A percentile compares a stretch with the other conserved stretches of the same genome.
These are phyloP conservation scores for Brassicogethes aeneus DNA, from an alignment of 2,888 invertebrate species.

Conservation along the genomic window DNA sequence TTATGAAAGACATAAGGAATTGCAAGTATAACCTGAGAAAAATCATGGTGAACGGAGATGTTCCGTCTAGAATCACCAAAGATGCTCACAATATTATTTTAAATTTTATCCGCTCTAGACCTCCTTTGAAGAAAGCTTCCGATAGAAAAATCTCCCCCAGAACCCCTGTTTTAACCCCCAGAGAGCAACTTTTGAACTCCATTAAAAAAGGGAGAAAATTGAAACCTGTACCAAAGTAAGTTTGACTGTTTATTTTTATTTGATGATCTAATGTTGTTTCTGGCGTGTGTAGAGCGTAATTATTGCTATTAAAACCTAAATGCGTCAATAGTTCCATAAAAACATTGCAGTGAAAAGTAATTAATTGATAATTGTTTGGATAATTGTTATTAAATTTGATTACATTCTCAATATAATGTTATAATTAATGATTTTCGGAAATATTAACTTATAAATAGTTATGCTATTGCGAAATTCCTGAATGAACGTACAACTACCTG, in stretches of 20 bases:
- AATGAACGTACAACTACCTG: too few relatives aligned
- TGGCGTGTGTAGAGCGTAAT: too few relatives aligned
- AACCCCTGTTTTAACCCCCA: slow-evolving; percentile 62
- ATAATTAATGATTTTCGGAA: too few relatives aligned
- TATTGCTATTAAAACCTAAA: too few relatives aligned
- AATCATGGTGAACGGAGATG: slow-evolving; percentile 72
- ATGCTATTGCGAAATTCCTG: too few relatives aligned
- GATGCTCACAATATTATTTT: slow-evolving; percentile 93
- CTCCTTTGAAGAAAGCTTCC: slow-evolving; percentile 84
- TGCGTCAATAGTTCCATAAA: too few relatives aligned
- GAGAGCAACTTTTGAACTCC: slow-evolving; percentile 79
- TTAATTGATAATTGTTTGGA: too few relatives aligned
- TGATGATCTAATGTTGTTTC: too few relatives aligned
- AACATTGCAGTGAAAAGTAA: too few relatives aligned
- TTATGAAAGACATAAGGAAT: slow-evolving; percentile 92
- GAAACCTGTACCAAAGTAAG: slow-evolving; percentile 44
- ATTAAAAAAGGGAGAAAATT: slow-evolving; percentile 69
- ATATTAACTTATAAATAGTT: too few relatives aligned
- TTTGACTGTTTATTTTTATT: slow-evolving; percentile 3
- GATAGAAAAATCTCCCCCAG: slow-evolving; percentile 76
- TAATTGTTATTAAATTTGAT: too few relatives aligned
- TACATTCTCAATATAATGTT: too few relatives aligned
- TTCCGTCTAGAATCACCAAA: slow-evolving; percentile 78
- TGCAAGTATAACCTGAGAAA: slow-evolving; percentile 85
- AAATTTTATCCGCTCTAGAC: slow-evolving; percentile 87